A percentile compares a stretch with the other conserved stretches of the same genome.
These are phyloP conservation scores for Poecilobothrus nobilitatus DNA, from an alignment of 2,888 invertebrate species.

Conservation along the genomic window DNA sequence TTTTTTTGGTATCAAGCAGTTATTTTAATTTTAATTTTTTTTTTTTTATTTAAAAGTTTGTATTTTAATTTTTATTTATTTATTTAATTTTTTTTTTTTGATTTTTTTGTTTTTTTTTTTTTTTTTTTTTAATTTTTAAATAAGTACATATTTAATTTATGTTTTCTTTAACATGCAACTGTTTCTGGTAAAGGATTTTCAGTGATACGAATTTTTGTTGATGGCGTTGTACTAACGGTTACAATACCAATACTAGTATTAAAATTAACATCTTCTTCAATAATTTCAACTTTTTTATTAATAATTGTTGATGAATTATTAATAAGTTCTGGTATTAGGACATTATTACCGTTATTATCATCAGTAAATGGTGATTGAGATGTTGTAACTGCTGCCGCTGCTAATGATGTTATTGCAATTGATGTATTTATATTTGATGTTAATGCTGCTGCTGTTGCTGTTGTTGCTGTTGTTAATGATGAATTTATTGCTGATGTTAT, in stretches of 20 bases:
- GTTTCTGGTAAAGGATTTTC: constrained; percentile 45
- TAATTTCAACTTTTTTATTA: constrained; percentile 18
- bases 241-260: constrained; percentile 22
- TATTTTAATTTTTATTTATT: not conserved
- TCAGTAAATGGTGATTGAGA: constrained; percentile 18
- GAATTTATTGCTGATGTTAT: constrained; percentile 10
- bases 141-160: no score
- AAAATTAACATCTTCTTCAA: constrained; percentile 11
- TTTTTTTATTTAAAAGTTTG: not conserved
- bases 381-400: constrained; percentile 25
- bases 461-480: constrained; percentile 14
- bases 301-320: constrained; percentile 24
- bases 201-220: constrained; percentile 42
- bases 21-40: not conserved
- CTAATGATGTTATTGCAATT: constrained; percentile 16
- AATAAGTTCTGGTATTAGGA: constrained; percentile 17
- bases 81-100: not conserved
- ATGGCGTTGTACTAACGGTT: constrained; percentile 12
- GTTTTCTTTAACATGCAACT: constrained; percentile 37
- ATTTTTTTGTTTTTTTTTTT: not conserved
- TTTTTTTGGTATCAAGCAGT: not conserved
- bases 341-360: constrained; percentile 24
- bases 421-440: constrained; percentile 12
- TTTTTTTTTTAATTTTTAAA: not conserved
- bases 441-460: constrained; percentile 15